phyloP scores from a whole-genome alignment of 1,140 invertebrate genomes.

The Carposina sasakii region DNA sequence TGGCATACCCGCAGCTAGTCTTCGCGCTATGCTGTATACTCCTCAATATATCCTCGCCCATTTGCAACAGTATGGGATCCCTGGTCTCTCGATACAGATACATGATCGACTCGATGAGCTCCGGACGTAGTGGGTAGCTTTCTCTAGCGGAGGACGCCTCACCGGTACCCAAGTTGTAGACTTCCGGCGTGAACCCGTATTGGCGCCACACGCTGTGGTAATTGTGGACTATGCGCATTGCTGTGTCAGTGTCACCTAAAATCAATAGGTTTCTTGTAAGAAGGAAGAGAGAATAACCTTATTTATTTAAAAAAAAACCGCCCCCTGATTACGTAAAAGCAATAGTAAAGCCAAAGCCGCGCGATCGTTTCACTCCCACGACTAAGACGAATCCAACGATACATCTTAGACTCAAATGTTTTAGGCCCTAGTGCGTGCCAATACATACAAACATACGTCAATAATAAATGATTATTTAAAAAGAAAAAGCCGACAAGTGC shows the following conservation, averaged over 20 bases:
- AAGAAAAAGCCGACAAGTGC: too few relatives aligned
- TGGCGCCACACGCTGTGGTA: constrained; percentile 97
- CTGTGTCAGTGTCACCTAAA: constrained; percentile 90
- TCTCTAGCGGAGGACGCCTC: constrained; percentile 89
- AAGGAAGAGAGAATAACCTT: too few relatives aligned
- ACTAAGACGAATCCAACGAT: too few relatives aligned
- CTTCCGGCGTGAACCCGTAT: constrained; percentile 97
- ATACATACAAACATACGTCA: too few relatives aligned
- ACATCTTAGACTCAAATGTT: too few relatives aligned
- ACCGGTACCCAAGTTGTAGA: constrained; percentile 94
- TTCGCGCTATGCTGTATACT: constrained; percentile 92
- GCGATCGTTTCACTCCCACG: too few relatives aligned
- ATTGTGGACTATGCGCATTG: constrained; percentile 94
- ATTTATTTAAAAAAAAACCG: too few relatives aligned
- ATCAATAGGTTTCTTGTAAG: too few relatives aligned
- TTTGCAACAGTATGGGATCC: constrained; percentile 92
- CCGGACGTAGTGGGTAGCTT: constrained; percentile 96
- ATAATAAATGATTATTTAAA: too few relatives aligned
- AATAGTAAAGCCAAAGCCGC: too few relatives aligned
- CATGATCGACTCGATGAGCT: constrained; percentile 97
- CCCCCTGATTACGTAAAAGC: too few relatives aligned
- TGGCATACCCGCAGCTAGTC: constrained; percentile 98
- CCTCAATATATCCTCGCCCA: constrained; percentile 91
- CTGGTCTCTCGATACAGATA: constrained; percentile 95
- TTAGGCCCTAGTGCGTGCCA: too few relatives aligned